Conservation (phyloP, 2,888 invertebrate species). For the Electrophaes corylata region DNA sequence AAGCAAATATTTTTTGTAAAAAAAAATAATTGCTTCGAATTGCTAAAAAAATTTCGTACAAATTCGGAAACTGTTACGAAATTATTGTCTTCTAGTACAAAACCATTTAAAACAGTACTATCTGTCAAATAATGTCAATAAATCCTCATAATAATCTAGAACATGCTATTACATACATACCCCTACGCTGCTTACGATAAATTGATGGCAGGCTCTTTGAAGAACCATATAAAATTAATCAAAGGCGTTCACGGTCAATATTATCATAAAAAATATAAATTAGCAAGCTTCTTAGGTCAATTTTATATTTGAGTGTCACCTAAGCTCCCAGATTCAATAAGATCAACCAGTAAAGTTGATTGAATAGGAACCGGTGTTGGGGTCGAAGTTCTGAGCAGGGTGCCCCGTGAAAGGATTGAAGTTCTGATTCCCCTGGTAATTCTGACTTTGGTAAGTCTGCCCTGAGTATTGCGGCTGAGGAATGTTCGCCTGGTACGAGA, state of each 20-base stretch:
- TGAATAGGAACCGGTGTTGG: conserved; percentile 90
- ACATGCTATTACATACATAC: no score
- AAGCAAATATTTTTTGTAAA: no score
- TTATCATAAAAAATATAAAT: neutral
- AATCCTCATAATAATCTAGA: no score
- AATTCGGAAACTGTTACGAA: no score
- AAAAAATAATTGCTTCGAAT: no score
- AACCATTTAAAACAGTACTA: no score
- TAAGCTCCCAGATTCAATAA: conserved; percentile 22
- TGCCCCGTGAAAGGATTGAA: conserved; percentile 85
- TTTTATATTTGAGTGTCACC: conserved; percentile 2
- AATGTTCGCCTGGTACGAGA: conserved; percentile 51
- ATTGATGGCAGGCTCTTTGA: no score
- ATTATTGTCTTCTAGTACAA: no score
- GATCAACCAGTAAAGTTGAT: conserved; percentile 88
- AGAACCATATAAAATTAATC: no score
- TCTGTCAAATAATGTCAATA: no score
- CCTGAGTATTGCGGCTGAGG: conserved; percentile 47
- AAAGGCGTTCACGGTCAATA: neutral
- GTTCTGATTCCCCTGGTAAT: conserved; percentile 61
- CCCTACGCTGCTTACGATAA: no score
- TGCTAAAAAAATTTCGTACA: no score
- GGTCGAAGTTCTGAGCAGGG: conserved; percentile 89
- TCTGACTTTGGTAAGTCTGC: conserved; percentile 55
- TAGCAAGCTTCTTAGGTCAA: neutral